phyloP scores from a whole-genome alignment of 1,140 invertebrate genomes.

The Cephus cinctus region DNA sequence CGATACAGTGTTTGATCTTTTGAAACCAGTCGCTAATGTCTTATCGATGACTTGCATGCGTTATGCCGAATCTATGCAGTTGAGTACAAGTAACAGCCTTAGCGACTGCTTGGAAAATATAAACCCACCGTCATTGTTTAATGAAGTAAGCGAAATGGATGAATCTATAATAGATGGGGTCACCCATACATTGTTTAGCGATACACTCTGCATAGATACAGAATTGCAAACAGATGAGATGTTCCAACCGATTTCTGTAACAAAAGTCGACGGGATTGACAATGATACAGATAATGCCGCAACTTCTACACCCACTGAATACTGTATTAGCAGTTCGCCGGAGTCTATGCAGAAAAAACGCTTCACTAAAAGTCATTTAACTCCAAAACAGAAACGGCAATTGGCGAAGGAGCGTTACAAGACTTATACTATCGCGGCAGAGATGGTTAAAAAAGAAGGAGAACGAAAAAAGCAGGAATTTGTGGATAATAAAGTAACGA shows the following conservation, averaged over 20 bases:
- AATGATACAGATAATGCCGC: constrained; percentile 54
- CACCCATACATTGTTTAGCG: constrained; percentile 61
- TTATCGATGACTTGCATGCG: constrained; percentile 46
- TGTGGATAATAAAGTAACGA: constrained; percentile 6
- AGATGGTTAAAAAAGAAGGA: constrained; percentile 49
- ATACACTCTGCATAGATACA: constrained; percentile 52
- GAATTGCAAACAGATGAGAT: constrained; percentile 49
- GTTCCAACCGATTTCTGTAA: constrained; percentile 24
- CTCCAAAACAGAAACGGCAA: constrained; percentile 73
- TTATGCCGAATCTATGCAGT: constrained; percentile 43
- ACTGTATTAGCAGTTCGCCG: constrained; percentile 61
- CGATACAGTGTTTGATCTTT: constrained; percentile 42
- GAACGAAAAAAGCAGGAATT: constrained; percentile 39
- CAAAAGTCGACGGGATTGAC: constrained; percentile 39
- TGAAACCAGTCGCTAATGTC: constrained; percentile 50
- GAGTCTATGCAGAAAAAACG: constrained; percentile 71
- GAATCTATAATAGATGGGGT: constrained; percentile 61
- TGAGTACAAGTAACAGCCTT: constrained; percentile 50
- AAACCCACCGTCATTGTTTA: constrained; percentile 63
- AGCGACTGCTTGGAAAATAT: constrained; percentile 65
- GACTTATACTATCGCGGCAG: constrained; percentile 74
- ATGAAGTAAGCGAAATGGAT: constrained; percentile 63
- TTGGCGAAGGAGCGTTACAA: constrained; percentile 73
- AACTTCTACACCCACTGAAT: constrained; percentile 58
- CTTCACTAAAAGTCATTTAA: constrained; percentile 56